Evolutionary conservation across 2,797 vertebrate species (phyloP), one percentile per base, ranked within the genome.

Genomic region (Anableps anableps): DNA sequence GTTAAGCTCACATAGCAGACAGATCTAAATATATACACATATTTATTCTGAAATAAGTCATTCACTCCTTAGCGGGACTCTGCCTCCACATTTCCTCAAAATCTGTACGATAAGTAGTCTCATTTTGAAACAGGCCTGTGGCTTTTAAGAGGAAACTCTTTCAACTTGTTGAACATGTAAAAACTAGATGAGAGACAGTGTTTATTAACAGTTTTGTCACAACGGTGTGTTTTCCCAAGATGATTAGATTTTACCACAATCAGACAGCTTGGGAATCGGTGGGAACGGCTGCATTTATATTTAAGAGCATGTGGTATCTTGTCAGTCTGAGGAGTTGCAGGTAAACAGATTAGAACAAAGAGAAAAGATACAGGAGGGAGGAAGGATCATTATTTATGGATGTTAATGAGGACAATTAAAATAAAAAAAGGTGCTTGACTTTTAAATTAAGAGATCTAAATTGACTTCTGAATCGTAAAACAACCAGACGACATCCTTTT

Each of bases 11-110:
- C 79, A 72, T 64, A 74, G 72, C 64, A 72, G 82, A 77, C 83
- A 81, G 23, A 29, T 43, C 41, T 74, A 3, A 68, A 68, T 43
- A 68, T 43, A 68, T 43, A 43, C 38, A 68, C 38, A 68, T 41
- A 41, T 68, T 21, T 55, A 80, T 78, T 84, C 78, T 90, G 81
- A 85, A 89, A 83, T 79, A 62, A 36, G 31, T 82, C 45, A 70
- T 62, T 1, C 43, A 76, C 83, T 87, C 78, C 6, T 29, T 75
- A 31, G 79, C 70, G 74, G 74, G 53, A 50, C 83, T 76, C 77
- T 78, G 73, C 85, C 85, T 80, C 80, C 86, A 80, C 83, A 86
- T 82, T 83, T 88, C 82, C 86, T 85, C 78, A 60, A 78, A 80
- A 88, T 91, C 81, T 85, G 70, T 55, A 81, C 41, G 50, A 72